phyloP scores from a whole-genome alignment of 2,113 vertebrate species.

The Amblyornis subalaris region DNA sequence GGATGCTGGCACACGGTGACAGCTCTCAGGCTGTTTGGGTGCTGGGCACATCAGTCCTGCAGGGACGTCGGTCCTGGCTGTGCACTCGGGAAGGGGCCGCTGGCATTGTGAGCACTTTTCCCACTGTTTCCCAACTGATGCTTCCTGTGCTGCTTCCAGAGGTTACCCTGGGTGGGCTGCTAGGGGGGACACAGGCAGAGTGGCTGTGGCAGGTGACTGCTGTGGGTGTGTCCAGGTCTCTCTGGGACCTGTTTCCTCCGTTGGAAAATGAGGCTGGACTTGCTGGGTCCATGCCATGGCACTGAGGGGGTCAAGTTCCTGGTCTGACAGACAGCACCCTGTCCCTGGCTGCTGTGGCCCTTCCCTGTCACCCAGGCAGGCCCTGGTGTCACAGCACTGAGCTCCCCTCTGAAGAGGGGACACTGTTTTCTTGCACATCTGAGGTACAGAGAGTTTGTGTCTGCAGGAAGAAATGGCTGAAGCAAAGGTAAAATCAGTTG shows the following conservation, averaged over 20 bases:
- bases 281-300: background rate
- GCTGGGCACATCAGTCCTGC: background rate
- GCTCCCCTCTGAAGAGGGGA: background rate
- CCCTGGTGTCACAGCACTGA: background rate
- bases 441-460: background rate
- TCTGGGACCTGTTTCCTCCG: background rate
- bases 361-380: background rate
- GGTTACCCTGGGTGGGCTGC: background rate
- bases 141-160: background rate
- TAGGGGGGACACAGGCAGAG: background rate
- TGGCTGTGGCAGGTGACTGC: background rate
- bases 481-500: background rate
- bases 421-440: background rate
- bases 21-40: background rate
- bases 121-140: background rate
- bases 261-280: background rate
- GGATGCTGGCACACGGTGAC: background rate
- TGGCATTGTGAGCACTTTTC: background rate
- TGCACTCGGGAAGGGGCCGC: background rate
- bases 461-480: background rate
- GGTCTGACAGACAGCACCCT: accelerated
- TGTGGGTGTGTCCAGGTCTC: background rate
- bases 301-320: background rate
- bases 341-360: background rate
- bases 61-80: background rate